Percentiles rank a stretch among this genome's conserved stretches.
Conservation (phyloP, 2,113 vertebrate species). For the Natator depressus region DNA sequence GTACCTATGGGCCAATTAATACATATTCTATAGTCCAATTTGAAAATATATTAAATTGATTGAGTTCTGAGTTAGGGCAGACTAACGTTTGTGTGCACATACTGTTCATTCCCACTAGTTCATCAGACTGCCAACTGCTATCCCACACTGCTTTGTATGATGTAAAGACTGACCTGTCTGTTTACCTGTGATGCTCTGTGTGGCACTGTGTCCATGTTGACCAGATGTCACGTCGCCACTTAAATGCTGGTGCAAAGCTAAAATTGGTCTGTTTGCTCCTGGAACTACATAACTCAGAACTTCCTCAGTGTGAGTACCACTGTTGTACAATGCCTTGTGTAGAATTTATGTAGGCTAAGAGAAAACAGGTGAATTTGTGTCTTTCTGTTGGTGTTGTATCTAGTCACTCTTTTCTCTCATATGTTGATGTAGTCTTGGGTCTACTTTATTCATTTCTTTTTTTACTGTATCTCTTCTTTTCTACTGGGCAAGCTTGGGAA, state of each 20-base stretch:
- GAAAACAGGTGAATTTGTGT: rapidly evolving
- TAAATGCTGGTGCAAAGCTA: not conserved
- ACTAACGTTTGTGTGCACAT: not conserved
- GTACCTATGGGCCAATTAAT: not conserved
- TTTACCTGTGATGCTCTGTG: too few relatives aligned
- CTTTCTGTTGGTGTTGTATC: not conserved
- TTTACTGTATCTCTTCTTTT: not conserved
- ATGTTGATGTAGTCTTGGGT: not conserved
- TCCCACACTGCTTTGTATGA: not conserved
- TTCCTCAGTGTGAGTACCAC: not conserved
- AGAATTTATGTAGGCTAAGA: not conserved
- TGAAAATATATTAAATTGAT: not conserved
- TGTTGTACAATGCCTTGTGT: not conserved
- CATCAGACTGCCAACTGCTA: not conserved
- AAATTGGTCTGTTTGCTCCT: not conserved
- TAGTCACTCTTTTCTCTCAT: rapidly evolving
- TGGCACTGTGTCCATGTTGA: not conserved
- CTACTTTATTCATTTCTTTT: not conserved
- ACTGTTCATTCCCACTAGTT: not conserved
- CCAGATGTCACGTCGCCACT: not conserved
- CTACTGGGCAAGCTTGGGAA: not conserved
- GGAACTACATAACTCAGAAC: not conserved
- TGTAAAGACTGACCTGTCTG: too few relatives aligned
- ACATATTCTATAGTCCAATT: not conserved
- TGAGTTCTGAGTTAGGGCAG: not conserved